These are phyloP conservation scores for Apomyelois bistriatella DNA, from an alignment of 2,888 invertebrate genomes.

Conservation along the genomic window DNA sequence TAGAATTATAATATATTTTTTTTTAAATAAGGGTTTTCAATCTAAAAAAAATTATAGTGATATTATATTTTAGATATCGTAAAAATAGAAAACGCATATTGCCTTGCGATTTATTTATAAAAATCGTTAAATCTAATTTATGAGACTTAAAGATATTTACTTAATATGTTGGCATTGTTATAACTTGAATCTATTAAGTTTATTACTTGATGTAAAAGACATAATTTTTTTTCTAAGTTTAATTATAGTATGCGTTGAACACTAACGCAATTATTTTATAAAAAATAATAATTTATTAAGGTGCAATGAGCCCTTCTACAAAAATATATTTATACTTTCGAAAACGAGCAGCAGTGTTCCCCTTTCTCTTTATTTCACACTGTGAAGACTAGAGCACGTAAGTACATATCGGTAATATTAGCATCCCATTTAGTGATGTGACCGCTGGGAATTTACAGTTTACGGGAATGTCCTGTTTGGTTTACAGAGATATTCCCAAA, in stretches of 20 bases:
- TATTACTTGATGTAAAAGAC: neutral
- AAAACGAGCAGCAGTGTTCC: neutral
- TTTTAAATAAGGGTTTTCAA: conserved; percentile 13
- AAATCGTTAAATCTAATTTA: conserved; percentile 4
- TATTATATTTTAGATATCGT: conserved; percentile 22
- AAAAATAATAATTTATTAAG: neutral
- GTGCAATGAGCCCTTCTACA: neutral
- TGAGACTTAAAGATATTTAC: conserved; percentile 3
- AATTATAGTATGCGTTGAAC: neutral
- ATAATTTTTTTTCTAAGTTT: neutral
- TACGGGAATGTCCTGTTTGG: too few relatives aligned
- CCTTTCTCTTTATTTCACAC: neutral
- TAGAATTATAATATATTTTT: neutral
- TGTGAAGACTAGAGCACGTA: neutral
- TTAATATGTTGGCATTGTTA: conserved; percentile 2
- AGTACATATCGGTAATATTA: too few relatives aligned
- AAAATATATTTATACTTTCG: neutral
- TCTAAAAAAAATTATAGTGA: conserved; percentile 33
- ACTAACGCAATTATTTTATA: neutral
- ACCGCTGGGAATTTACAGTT: too few relatives aligned
- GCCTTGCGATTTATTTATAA: neutral
- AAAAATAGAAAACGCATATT: conserved; percentile 17
- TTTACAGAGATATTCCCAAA: too few relatives aligned
- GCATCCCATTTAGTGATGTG: too few relatives aligned
- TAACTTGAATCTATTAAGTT: conserved; percentile 11